Percentiles rank a stretch among this genome's conserved stretches.
Evolutionary conservation across 1,140 invertebrate species (phyloP).

Genomic region (Platyura marginata): DNA sequence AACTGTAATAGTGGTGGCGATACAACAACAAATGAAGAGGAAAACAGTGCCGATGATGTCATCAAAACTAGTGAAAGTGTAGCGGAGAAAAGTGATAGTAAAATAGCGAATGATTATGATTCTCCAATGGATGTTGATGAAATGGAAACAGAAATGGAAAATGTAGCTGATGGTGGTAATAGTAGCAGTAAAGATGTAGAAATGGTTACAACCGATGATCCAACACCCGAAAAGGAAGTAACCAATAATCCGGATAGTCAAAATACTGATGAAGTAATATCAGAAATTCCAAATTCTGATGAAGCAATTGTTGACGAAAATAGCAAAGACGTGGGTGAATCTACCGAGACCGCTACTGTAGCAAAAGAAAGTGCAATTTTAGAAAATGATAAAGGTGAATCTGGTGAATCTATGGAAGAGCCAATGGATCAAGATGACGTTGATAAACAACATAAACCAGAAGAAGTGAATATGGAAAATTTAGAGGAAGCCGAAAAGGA

Average conservation of each 20-base stretch:
- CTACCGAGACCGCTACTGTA: not conserved
- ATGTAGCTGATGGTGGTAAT: constrained; percentile 2
- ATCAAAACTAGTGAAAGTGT: constrained; percentile 5
- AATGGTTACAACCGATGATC: not conserved
- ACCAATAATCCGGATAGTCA: no score
- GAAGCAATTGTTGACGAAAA: not conserved
- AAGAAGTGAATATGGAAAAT: not conserved
- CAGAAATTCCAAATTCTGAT: not conserved
- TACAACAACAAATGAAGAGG: constrained; percentile 4
- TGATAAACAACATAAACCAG: not conserved
- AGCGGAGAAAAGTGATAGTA: constrained; percentile 2
- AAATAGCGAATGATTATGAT: not conserved
- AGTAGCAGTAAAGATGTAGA: not conserved
- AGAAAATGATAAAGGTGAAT: not conserved
- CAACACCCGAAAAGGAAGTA: not conserved
- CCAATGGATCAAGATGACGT: not conserved
- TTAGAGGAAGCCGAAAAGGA: not conserved
- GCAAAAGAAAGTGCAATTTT: not conserved
- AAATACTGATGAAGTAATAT: not conserved
- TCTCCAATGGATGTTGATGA: not conserved
- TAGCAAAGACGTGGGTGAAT: not conserved
- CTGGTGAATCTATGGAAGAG: not conserved
- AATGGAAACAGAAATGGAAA: not conserved
- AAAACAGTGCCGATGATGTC: constrained; percentile 5
- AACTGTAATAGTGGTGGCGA: no score